Evolutionary conservation across 1,140 invertebrate species (phyloP).

Genomic region (Neodiprion pinetum): DNA sequence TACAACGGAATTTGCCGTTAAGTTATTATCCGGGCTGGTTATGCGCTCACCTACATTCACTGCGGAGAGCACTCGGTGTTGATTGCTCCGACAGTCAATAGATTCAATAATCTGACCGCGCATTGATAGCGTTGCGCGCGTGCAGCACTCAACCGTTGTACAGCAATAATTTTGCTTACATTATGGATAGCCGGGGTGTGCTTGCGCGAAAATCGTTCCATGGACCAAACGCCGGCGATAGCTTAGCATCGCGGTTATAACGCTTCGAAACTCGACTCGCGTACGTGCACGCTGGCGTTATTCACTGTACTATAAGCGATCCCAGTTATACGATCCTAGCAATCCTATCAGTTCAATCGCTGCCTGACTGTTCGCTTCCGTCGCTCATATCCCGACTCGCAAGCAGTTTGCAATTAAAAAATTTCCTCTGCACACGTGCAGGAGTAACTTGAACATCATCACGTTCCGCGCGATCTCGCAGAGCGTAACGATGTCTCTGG

Average conservation of each 20-base stretch:
- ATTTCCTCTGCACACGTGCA: too few species aligned
- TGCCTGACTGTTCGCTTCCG: neutral
- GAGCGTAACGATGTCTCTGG: too few species aligned
- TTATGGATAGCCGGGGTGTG: neutral
- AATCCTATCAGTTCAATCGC: neutral
- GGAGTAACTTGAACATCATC: too few species aligned
- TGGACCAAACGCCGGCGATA: neutral
- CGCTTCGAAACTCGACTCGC: too few species aligned
- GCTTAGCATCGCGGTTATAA: neutral
- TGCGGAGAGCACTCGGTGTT: neutral
- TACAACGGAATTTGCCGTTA: neutral
- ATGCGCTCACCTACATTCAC: too few species aligned
- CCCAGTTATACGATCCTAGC: neutral
- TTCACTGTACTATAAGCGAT: too few species aligned
- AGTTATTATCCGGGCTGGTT: neutral
- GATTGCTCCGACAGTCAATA: neutral
- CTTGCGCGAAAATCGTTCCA: neutral
- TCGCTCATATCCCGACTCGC: too few species aligned
- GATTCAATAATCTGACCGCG: neutral
- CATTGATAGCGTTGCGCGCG: neutral
- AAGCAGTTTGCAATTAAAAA: too few species aligned
- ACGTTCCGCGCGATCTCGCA: too few species aligned
- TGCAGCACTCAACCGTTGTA: neutral
- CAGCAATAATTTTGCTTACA: neutral
- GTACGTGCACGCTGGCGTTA: too few species aligned